phyloP scores from a whole-genome alignment of 2,888 invertebrate genomes.

The Dolichomitus sp. region DNA sequence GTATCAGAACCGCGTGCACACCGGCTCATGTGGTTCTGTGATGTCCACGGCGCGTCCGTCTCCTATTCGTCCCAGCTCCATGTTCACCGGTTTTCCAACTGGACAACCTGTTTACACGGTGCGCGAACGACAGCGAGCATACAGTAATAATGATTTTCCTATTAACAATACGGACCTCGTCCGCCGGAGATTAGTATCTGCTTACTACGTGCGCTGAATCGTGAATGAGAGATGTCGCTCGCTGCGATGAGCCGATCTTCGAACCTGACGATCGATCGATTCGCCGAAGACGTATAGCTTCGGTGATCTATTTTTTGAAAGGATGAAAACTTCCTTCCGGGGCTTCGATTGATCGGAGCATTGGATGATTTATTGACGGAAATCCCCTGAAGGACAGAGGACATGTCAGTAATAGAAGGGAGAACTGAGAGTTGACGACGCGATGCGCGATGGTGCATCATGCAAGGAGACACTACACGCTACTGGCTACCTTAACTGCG shows the following conservation, averaged over 20 bases:
- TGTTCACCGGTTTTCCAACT: conserved; percentile 70
- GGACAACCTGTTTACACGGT: conserved; percentile 81
- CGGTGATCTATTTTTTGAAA: conserved; percentile 24
- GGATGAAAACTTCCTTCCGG: conserved; percentile 5
- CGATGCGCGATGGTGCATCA: conserved; percentile 46
- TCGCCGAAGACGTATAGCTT: conserved; percentile 23
- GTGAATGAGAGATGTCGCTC: conserved; percentile 59
- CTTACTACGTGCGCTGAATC: conserved; percentile 56
- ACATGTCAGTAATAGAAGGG: not conserved
- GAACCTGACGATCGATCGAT: conserved; percentile 41
- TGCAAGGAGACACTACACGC: conserved; percentile 36
- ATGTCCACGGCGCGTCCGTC: conserved; percentile 51
- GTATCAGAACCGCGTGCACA: conserved; percentile 52
- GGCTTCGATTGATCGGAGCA: conserved; percentile 24
- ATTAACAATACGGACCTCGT: conserved; percentile 81
- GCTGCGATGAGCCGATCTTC: conserved; percentile 29
- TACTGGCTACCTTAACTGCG: conserved; percentile 52
- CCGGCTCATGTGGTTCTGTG: conserved; percentile 51
- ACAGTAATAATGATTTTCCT: conserved; percentile 77
- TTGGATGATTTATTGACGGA: conserved; percentile 22
- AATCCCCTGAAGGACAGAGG: not conserved
- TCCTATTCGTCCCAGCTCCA: not conserved
- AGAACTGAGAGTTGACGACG: conserved; percentile 16
- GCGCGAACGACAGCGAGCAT: conserved; percentile 67
- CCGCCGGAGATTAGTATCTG: conserved; percentile 79